Evolutionary conservation across 2,888 invertebrate genomes (phyloP), one percentile per base, ranked within the genome.

Genomic region (Euproctis similis): DNA sequence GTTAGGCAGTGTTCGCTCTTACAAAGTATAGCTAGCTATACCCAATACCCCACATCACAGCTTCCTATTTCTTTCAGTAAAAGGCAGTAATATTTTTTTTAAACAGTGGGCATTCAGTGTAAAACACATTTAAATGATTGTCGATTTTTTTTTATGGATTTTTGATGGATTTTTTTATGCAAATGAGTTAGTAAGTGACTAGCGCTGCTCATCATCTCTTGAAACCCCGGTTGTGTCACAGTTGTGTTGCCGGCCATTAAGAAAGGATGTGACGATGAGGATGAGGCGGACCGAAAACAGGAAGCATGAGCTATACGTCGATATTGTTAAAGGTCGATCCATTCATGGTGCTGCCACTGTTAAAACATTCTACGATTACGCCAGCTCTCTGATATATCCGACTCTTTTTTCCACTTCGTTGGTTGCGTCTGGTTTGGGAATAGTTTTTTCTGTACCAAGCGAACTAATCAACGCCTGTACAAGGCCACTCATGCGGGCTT

Each of bases 351-450:
- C n/a, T n/a, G n/a, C n/a, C n/a, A n/a, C n/a, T n/a, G n/a, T n/a
- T n/a, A n/a, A n/a, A n/a, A 72, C 71, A 67, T 64, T 59, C 59
- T 63, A 73, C 76, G 74, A 80, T 76, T 59, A 56, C 50, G 14
- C 6, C 14, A 6, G 8, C 53, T 55, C 66, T 57, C 62, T 63
- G 70, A 73, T 81, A 81, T 80, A n/a, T n/a, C n/a, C 72, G 80
- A 76, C 75, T 78, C n/a, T n/a, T n/a, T 78, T 81, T 81, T 82
- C 78, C 78, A 66, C 77, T 73, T 77, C 77, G 75, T 71, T 80
- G 74, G 68, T 68, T 73, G 65, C 72, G 50, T 57, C 54, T 65
- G 59, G 70, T 78, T 76, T 62, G 72, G 71, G 72, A 75, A 80
- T 81, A 80, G 78, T 80, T 81, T 81, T 75, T n/a, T n/a, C n/a